Evolutionary conservation across 1,140 invertebrate species (phyloP), one percentile per base, ranked within the genome.

Genomic region (Heliconius melpomene): DNA sequence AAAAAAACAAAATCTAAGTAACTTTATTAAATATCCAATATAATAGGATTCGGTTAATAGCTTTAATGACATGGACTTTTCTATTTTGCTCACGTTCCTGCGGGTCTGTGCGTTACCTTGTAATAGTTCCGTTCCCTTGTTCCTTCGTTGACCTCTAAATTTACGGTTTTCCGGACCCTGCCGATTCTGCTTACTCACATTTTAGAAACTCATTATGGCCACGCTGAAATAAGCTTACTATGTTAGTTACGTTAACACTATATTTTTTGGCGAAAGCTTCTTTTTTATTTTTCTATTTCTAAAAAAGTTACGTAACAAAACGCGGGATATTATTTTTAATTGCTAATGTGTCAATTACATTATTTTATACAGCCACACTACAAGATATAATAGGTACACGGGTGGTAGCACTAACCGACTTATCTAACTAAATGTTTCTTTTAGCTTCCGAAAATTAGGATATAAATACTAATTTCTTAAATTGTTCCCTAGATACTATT

Each of bases 151-250:
- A 72, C 71, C 29, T 72, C 32, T 5, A 72, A 72, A 72, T 72
- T 36, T 72, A 72, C 71, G 71, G 71, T 40, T 72, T 38, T 72
- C 71, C 71, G 71, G 36, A 72, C 36, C 71, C 71, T 16, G 32
- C 7, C 36, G n/a, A 72, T 72, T 72, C 71, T 72, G 71, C 71
- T 72, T 72, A 72, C 71, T 40, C 71, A 72, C 71, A 72, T 38
- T 40, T 40, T 32, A 72, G 32, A 40, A 72, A 72, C 29, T 72
- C 71, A 72, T 72, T 72, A 72, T 11, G 20, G 36, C 23, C 5
- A 29, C 3, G 29, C 23, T 11, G 13, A 40, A 72, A 38, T 72
- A 40, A n/a, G n/a, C 36, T 72, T 20, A 72, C 71, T 72, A 20
- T 26, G 18, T 72, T 38, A 72, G 36, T 71, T 71, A 32, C 11